Evolutionary conservation across 1,140 invertebrate genomes (phyloP), one percentile per base, ranked within the genome.

Genomic region (Drosophila arawakana): DNA sequence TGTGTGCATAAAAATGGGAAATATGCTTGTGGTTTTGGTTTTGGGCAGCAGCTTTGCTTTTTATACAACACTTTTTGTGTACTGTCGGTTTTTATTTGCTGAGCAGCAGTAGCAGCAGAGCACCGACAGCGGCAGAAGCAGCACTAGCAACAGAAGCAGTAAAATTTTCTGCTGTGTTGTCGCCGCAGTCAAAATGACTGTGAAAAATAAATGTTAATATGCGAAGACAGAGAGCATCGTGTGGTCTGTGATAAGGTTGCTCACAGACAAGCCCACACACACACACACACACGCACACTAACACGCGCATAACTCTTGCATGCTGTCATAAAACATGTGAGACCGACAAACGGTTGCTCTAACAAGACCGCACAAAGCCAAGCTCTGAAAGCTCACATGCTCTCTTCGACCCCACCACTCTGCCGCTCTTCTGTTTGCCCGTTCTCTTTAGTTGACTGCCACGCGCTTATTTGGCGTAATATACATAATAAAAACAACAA

Each of bases 161-260:
- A 80, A 80, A 80, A 82, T 80, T 77, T 78, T 88, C 52, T 82
- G 82, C 82, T 80, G 82, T 78, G 81, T 81, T 85, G 81, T 85
- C 82, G 76, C 67, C 67, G 70, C 73, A 72, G 73, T 82, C 80
- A 80, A 88, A 86, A 88, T 82, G 76, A 74, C 69, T 82, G 73
- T 80, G 79, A 80, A 77, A 86, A 82, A 86, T 88, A 88, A 86
- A 86, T 82, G 83, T 82, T 86, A 86, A 88, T 82, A 88, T 77
- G 83, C 63, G 61, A 74, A 86, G 76, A 68, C 58, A 62, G 70
- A 41, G 44, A 63, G 71, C 30, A 54, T 37, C 57, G 66, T 74
- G 66, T 62, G 72, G 72, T 69, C 67, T 71, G 15, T 63, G 67
- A 75, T 71, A 74, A 69, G 72, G 34, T 30, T 60, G 15, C 68